phyloP scores from a whole-genome alignment of 2,888 invertebrate genomes.

The Salpingus planirostris region DNA sequence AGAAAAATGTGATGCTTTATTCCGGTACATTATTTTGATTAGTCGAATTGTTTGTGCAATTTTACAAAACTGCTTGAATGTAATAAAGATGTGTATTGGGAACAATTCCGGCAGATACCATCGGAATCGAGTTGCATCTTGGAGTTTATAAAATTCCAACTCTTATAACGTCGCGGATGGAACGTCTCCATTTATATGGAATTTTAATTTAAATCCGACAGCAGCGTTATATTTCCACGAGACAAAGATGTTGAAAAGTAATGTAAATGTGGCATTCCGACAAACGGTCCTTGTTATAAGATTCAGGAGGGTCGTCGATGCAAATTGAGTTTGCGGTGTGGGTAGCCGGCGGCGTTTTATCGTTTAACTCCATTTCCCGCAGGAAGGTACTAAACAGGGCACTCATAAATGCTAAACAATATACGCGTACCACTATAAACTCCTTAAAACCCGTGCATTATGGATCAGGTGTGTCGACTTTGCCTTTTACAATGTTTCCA shows the following conservation, averaged over 20 bases:
- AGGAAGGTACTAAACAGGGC: constrained; percentile 18
- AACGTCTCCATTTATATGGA: too few relatives aligned
- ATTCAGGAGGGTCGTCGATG: constrained; percentile 24
- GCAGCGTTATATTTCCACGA: too few relatives aligned
- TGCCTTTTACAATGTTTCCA: constrained; percentile 19
- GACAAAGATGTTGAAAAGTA: constrained; percentile 17
- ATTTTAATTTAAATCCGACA: too few relatives aligned
- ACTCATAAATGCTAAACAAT: constrained; percentile 25
- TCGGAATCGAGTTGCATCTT: too few relatives aligned
- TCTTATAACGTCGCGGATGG: too few relatives aligned
- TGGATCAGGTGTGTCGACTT: constrained; percentile 26
- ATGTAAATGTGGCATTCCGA: constrained; percentile 20
- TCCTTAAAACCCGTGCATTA: constrained; percentile 29
- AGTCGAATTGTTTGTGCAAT: too few relatives aligned
- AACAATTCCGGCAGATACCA: too few relatives aligned
- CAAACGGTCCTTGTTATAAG: constrained; percentile 16
- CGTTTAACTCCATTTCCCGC: constrained; percentile 31
- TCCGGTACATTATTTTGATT: too few relatives aligned
- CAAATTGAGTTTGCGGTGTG: constrained; percentile 32
- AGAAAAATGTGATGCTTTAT: too few relatives aligned
- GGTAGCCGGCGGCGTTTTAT: constrained; percentile 30
- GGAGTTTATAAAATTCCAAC: too few relatives aligned
- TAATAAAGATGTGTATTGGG: too few relatives aligned
- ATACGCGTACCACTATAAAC: constrained; percentile 25
- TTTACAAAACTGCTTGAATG: too few relatives aligned